Conservation (phyloP, 2,888 invertebrate genomes). For the Bursaphelenchus okinawaensis region DNA sequence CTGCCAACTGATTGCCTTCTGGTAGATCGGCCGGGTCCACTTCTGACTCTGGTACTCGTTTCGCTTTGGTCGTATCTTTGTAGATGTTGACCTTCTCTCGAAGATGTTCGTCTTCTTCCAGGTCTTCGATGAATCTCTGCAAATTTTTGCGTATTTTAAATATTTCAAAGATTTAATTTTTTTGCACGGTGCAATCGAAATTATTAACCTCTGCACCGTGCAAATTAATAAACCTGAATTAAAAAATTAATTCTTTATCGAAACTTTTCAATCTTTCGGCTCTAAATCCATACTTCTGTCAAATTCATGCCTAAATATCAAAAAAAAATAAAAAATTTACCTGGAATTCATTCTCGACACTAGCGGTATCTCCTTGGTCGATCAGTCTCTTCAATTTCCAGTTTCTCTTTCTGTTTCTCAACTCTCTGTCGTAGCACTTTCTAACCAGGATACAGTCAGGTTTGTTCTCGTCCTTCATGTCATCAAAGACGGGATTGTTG, state of each 20-base stretch:
- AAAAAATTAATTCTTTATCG: too few species aligned
- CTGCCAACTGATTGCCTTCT: constrained; percentile 77
- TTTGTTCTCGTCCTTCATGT: constrained; percentile 66
- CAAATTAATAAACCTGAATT: too few species aligned
- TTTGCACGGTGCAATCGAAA: too few species aligned
- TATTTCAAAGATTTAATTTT: too few species aligned
- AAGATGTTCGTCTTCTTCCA: constrained; percentile 86
- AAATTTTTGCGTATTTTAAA: too few species aligned
- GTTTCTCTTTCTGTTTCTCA: constrained; percentile 62
- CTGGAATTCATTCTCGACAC: constrained; percentile 57
- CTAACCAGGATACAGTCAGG: constrained; percentile 92
- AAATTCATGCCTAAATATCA: constrained; percentile 28
- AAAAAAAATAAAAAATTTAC: constrained; percentile 38
- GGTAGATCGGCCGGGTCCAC: constrained; percentile 64
- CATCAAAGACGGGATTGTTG: constrained; percentile 82
- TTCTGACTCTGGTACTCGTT: constrained; percentile 6
- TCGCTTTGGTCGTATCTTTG: constrained; percentile 46
- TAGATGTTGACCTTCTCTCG: constrained; percentile 91
- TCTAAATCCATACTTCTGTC: too few species aligned
- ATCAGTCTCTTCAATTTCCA: constrained; percentile 88
- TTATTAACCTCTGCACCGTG: too few species aligned
- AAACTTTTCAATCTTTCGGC: too few species aligned
- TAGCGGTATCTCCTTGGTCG: constrained; percentile 56
- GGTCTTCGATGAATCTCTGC: constrained; percentile 76
- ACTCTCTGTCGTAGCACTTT: constrained; percentile 63